A percentile compares a stretch with the other conserved stretches of the same genome.
Conservation (phyloP, 2,797 vertebrate genomes). For the Rhinogobio ventralis region DNA sequence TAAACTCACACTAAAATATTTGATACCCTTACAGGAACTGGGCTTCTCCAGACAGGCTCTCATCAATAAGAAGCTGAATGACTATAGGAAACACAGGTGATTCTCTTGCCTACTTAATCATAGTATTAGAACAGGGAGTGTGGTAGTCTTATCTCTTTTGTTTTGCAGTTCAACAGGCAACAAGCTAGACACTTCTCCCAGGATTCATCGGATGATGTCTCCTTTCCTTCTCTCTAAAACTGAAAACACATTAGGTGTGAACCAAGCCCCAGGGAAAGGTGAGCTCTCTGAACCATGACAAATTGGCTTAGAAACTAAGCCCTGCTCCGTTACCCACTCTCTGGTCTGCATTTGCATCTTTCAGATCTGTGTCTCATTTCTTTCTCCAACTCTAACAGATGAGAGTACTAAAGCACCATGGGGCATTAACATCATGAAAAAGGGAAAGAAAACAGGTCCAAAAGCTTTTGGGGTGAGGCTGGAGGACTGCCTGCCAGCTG, state of each 20-base stretch:
- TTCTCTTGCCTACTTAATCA: not conserved
- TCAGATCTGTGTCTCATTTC: not conserved
- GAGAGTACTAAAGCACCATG: slow-evolving; percentile 85
- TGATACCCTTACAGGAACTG: slow-evolving; percentile 81
- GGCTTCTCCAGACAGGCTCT: slow-evolving; percentile 92
- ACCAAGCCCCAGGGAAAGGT: slow-evolving; percentile 72
- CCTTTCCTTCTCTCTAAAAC: slow-evolving; percentile 86
- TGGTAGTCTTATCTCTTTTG: not conserved
- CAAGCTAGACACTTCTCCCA: slow-evolving; percentile 89
- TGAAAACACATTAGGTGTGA: slow-evolving; percentile 72
- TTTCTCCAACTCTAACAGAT: slow-evolving; percentile 72
- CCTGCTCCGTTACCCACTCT: not conserved
- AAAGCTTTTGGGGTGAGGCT: slow-evolving; percentile 90
- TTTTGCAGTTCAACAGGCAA: slow-evolving; percentile 82
- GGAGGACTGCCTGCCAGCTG: slow-evolving; percentile 92
- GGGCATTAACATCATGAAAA: slow-evolving; percentile 96
- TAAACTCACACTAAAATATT: not conserved
- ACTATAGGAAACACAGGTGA: slow-evolving; percentile 94
- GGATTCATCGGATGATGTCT: slow-evolving; percentile 85
- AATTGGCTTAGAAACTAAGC: not conserved
- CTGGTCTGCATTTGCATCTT: slow-evolving; percentile 18
- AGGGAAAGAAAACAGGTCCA: slow-evolving; percentile 85
- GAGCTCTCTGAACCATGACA: slow-evolving; percentile 4
- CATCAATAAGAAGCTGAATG: slow-evolving; percentile 97
- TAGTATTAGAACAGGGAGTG: not conserved